Evolutionary conservation across 2,888 invertebrate genomes (phyloP).

Genomic region (Bruchidius siliquastri): DNA sequence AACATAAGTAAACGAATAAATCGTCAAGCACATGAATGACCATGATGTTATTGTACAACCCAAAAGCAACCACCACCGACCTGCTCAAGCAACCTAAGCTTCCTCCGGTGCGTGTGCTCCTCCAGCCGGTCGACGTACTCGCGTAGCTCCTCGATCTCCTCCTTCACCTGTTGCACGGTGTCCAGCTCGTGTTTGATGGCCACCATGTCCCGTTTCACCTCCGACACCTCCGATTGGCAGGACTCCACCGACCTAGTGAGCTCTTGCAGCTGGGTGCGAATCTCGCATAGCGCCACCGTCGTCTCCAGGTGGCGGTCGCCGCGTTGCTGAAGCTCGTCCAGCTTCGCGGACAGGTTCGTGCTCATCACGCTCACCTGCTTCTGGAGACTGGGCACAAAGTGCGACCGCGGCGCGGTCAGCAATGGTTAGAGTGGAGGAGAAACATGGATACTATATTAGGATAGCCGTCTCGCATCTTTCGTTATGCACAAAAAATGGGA

Average conservation of each 20-base stretch:
- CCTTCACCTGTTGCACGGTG: constrained; percentile 91
- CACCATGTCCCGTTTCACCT: constrained; percentile 92
- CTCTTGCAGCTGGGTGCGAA: constrained; percentile 87
- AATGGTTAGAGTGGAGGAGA: not conserved
- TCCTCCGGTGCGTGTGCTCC: constrained; percentile 85
- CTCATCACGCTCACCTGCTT: constrained; percentile 98
- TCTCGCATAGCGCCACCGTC: constrained; percentile 89
- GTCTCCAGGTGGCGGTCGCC: constrained; percentile 85
- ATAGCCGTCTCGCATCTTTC: no score
- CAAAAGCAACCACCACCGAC: constrained; percentile 45
- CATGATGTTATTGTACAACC: not conserved
- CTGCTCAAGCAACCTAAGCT: constrained; percentile 88
- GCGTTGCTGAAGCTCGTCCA: constrained; percentile 90
- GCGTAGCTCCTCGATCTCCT: constrained; percentile 87
- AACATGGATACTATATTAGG: no score
- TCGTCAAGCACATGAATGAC: no score
- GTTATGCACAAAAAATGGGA: no score
- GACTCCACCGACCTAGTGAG: constrained; percentile 92
- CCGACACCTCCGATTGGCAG: constrained; percentile 90
- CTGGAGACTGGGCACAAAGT: constrained; percentile 68
- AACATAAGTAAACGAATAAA: no score
- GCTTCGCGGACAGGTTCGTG: constrained; percentile 90
- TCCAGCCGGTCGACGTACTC: constrained; percentile 90
- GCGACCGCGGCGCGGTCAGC: not conserved
- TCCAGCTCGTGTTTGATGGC: constrained; percentile 92